Evolutionary conservation across 1,140 invertebrate genomes (phyloP), one percentile per base, ranked within the genome.

Genomic region (Bilobella aurantiaca): DNA sequence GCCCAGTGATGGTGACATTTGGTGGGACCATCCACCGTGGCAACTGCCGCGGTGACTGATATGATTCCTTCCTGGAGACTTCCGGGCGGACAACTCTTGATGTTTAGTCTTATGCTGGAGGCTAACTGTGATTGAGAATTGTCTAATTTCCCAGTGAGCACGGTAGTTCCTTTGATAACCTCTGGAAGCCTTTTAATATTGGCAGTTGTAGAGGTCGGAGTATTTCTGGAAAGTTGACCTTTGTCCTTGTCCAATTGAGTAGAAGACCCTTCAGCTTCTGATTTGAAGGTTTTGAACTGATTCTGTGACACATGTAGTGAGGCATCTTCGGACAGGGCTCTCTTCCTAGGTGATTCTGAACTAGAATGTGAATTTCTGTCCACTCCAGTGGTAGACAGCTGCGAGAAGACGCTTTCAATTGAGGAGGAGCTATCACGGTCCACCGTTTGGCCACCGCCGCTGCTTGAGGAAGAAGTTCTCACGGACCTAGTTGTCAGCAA

Each of bases 391-490:
- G 57, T n/a, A 46, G 0, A 42, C 58, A 0, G 34, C 16, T 37
- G 8, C 21, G 28, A 49, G 29, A 64, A 67, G 1, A 63, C 65
- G 32, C 64, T 69, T 14, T 64, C 62, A 14, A 23, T 62, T 21
- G 65, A 62, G 21, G 62, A 62, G 3, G 62, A n/a, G 46, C 37
- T 63, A 3, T 59, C 37, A 28, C 58, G 34, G 31, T 67, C 63
- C 18, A 60, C 46, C 8, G 63, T 46, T 32, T 61, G 34, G 46
- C 65, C 62, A 56, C 70, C 56, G 25, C 74, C 74, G 69, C 73
- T 76, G 34, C 67, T 71, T 23, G 71, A 69, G 34, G 72, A 74
- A 58, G 69, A 46, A 69, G 74, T 32, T 70, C 62, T 64, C 65
- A 59, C n/a, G 66, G 37, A n/a, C 72, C 62, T 60, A 73, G 74